Percentiles rank a stretch among this genome's conserved stretches.
phyloP scores from a whole-genome alignment of 2,113 vertebrate genomes.

The Salminus brasiliensis region DNA sequence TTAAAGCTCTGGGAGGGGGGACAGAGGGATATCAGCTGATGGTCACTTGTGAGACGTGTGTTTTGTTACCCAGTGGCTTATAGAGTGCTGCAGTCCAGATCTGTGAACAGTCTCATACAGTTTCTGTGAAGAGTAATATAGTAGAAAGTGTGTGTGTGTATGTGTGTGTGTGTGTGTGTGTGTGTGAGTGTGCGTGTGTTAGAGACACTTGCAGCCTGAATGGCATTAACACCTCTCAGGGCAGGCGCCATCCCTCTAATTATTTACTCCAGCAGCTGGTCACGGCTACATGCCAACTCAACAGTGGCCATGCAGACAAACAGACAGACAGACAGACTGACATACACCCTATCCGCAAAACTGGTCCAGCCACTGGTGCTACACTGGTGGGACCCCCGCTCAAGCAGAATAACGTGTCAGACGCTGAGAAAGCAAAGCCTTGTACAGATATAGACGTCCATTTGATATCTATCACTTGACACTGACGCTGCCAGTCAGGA shows the following conservation, averaged over 20 bases:
- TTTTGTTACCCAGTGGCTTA: conserved; percentile 54
- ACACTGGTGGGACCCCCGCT: conserved; percentile 23
- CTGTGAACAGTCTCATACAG: conserved; percentile 62
- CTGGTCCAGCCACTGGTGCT: too few species aligned
- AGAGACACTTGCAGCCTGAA: conserved; percentile 49
- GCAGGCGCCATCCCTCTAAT: conserved; percentile 54
- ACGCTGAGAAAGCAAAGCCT: conserved; percentile 26
- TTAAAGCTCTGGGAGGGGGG: not conserved
- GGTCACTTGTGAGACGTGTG: not conserved
- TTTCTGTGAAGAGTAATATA: not conserved
- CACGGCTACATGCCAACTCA: conserved; percentile 29
- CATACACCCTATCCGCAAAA: not conserved
- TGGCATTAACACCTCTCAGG: conserved; percentile 62
- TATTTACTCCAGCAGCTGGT: conserved; percentile 56
- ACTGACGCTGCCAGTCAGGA: not conserved
- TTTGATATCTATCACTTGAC: conserved; percentile 4
- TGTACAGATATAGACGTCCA: not conserved
- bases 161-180: conserved; percentile 15
- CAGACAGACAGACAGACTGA: conserved; percentile 24
- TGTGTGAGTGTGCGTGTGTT: not conserved
- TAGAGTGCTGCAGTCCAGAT: conserved; percentile 59
- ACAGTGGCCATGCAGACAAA: conserved; percentile 21
- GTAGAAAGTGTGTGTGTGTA: not conserved
- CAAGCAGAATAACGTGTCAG: conserved; percentile 2
- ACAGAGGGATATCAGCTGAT: not conserved